phyloP scores from a whole-genome alignment of 2,888 invertebrate species.

The Athalia rosae region DNA sequence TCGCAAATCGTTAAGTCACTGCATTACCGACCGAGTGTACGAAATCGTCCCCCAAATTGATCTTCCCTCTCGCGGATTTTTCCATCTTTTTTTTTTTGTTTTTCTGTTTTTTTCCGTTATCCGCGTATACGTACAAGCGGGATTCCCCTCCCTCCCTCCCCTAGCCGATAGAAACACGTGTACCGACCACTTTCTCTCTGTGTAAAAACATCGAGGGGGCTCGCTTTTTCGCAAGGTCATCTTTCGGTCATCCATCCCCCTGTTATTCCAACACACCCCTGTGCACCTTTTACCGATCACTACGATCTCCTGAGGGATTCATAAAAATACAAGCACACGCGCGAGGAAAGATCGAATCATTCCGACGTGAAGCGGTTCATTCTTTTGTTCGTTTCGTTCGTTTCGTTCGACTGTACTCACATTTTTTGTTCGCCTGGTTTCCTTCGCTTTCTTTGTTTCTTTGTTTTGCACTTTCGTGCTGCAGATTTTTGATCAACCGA shows the following conservation, averaged over 20 bases:
- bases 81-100: neutral
- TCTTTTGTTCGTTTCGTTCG: no score
- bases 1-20: conserved; percentile 27
- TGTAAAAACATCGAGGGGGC: conserved; percentile 28
- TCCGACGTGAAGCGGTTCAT: no score
- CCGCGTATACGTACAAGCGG: no score
- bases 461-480: no score
- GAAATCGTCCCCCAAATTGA: conserved; percentile 14
- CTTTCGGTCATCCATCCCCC: conserved; percentile 37
- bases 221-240: conserved; percentile 39
- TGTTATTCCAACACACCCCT: neutral
- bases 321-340: no score
- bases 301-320: no score
- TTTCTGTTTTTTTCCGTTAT: neutral
- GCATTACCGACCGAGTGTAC: conserved; percentile 37
- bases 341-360: no score
- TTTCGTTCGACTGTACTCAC: no score
- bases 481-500: no score
- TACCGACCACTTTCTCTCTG: conserved; percentile 17
- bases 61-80: neutral
- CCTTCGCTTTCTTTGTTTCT: no score
- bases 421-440: no score
- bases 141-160: neutral
- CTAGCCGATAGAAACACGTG: conserved; percentile 25
- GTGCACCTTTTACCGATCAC: neutral